These are phyloP conservation scores for Criorhina ranunculi DNA, from an alignment of 2,888 invertebrate genomes.

Conservation along the genomic window DNA sequence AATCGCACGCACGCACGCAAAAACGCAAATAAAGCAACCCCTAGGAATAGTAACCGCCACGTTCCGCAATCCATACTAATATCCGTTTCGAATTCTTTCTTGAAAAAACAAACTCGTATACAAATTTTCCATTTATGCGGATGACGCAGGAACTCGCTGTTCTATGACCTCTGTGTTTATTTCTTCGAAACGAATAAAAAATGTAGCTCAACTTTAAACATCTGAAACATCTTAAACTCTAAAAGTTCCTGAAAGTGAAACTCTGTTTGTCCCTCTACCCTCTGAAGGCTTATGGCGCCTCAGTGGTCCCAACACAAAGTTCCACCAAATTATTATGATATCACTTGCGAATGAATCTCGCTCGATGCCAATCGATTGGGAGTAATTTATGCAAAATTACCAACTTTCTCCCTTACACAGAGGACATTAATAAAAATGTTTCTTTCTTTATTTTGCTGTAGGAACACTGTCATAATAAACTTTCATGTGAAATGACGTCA, in stretches of 20 bases:
- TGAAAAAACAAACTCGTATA: constrained; percentile 1
- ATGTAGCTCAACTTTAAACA: constrained; percentile 7
- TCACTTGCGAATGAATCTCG: constrained; percentile 22
- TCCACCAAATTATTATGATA: constrained; percentile 45
- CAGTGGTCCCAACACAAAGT: constrained; percentile 8
- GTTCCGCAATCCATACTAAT: constrained; percentile 23
- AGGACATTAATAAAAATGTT: constrained; percentile 31
- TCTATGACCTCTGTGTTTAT: constrained; percentile 6
- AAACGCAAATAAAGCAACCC: background rate
- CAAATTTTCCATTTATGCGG: constrained; percentile 1
- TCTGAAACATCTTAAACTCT: constrained; percentile 13
- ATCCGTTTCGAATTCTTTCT: constrained; percentile 13
- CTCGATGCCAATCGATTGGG: constrained; percentile 36
- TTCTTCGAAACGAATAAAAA: constrained; percentile 4
- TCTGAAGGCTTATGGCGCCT: constrained; percentile 10
- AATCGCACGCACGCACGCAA: constrained; percentile 43
- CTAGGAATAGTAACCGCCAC: background rate
- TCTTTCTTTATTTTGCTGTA: constrained; percentile 5
- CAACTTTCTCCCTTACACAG: constrained; percentile 31
- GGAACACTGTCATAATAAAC: constrained; percentile 5
- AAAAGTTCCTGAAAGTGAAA: constrained; percentile 3
- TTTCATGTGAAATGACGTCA: constrained; percentile 29
- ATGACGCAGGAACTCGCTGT: constrained; percentile 23
- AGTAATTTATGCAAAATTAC: constrained; percentile 58
- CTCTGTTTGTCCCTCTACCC: background rate